Percentiles rank a stretch among this genome's conserved stretches.
phyloP scores from a whole-genome alignment of 2,113 vertebrate species.

The Monopterus albus region DNA sequence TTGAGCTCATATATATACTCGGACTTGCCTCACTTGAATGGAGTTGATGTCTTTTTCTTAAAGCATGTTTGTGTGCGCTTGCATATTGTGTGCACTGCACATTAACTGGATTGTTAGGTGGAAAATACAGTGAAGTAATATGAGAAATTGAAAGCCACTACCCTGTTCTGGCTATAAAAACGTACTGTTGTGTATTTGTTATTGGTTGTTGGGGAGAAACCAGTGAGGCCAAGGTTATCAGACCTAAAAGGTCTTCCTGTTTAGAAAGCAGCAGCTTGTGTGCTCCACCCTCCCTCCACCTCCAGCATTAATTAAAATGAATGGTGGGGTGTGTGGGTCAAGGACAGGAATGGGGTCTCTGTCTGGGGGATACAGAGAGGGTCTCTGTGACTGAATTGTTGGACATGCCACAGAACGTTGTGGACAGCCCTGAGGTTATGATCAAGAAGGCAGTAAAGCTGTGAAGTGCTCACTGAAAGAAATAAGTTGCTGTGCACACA shows the following conservation, averaged over 20 bases:
- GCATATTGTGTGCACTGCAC: not conserved
- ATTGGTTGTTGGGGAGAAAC: constrained; percentile 28
- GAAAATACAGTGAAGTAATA: constrained; percentile 35
- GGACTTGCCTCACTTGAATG: constrained; percentile 27
- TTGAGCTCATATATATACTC: constrained; percentile 37
- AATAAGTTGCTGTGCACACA: constrained; percentile 41
- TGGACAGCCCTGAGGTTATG: constrained; percentile 28
- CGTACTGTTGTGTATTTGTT: constrained; percentile 57
- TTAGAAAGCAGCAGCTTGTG: constrained; percentile 50
- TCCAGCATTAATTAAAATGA: constrained; percentile 71
- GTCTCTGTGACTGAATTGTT: constrained; percentile 56
- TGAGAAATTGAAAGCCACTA: constrained; percentile 6
- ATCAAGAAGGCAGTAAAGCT: constrained; percentile 56
- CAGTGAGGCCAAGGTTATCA: constrained; percentile 65
- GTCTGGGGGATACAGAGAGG: constrained; percentile 60
- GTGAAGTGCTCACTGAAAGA: constrained; percentile 27
- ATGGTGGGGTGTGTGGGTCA: constrained; percentile 75
- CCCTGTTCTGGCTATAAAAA: constrained; percentile 36
- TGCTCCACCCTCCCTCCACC: constrained; percentile 43
- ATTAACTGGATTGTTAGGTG: constrained; percentile 19
- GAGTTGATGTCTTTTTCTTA: constrained; percentile 8
- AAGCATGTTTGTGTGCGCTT: not conserved
- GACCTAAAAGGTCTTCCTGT: constrained; percentile 70
- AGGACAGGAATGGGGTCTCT: constrained; percentile 65
- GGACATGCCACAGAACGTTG: constrained; percentile 12